Evolutionary conservation across 2,888 invertebrate genomes (phyloP), one percentile per base, ranked within the genome.

Genomic region (Drosophila siamana): DNA sequence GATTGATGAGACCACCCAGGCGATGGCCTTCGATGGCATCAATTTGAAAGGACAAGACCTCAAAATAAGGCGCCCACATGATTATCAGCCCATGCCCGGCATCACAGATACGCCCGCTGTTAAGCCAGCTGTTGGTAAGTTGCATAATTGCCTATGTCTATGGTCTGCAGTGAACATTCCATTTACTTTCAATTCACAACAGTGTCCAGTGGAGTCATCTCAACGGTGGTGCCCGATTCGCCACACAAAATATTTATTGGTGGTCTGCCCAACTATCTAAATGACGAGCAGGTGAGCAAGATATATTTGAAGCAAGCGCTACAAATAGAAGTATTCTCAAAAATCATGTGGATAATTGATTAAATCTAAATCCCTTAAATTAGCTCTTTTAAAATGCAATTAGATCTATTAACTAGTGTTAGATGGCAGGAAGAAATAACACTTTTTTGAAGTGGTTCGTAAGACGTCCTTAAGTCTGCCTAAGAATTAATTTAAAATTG

Each of bases 181-280:
- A 7, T 7, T 15, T 15, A 6, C 13, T 38, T 5, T 4, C 1
- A 2, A 28, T 5, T 9, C 15, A 1, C 8, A 38, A 33, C 41
- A 76, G 82, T 78, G 89, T 78, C 89, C 22, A 80, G 95, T 90
- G 96, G 96, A 83, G 96, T 96, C 89, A 97, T 98, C 84, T 98
- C 98, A 89, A 98, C 98, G 56, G 97, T 98, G 80, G 98, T 99
- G 82, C 96, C 97, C 89, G 99, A 99, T 93, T 99, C 99, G 15
- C 98, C 99, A 24, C 98, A 99, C 94, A 99, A 99, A 95, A 98
- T 99, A 92, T 99, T 99, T 94, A 98, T 99, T 93, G 99, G 99
- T 88, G 99, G 99, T 86, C 94, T 99, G 88, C 99, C 99, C 76
- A 99, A 98, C 94, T 99, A 99, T 94, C 95, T 99, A 84, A 99